Percentiles rank a stretch among this genome's conserved stretches.
Conservation (phyloP, 2,113 vertebrate species). For the Phylloscopus whistleri region DNA sequence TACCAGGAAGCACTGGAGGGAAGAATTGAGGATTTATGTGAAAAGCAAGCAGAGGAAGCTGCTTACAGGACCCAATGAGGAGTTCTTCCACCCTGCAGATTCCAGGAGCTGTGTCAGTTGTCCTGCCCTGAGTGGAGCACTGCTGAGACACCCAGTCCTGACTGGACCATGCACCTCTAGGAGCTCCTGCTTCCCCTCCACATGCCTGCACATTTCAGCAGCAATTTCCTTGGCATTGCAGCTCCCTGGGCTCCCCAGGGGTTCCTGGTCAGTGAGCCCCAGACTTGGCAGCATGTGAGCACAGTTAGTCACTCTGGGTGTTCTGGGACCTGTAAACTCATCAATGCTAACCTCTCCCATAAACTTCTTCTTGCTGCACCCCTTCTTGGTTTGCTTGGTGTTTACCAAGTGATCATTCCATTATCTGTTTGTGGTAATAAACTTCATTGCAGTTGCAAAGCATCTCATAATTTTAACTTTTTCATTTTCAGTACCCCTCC, state of each 20-base stretch:
- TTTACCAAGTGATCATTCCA: background rate
- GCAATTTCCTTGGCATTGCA: background rate
- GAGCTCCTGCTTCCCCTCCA: background rate
- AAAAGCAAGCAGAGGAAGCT: background rate
- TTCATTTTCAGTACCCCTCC: background rate
- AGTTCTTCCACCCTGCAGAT: background rate
- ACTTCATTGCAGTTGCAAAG: background rate
- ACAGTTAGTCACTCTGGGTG: background rate
- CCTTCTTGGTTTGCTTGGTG: background rate
- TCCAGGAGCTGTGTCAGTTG: background rate
- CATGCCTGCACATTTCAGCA: background rate
- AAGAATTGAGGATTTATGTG: background rate
- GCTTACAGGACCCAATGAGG: background rate
- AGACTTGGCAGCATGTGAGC: accelerated
- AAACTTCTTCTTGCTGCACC: background rate
- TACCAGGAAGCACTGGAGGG: background rate
- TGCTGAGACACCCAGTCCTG: background rate
- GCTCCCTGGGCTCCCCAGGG: background rate
- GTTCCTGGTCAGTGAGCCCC: background rate
- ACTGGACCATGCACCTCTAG: background rate
- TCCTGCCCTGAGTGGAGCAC: background rate
- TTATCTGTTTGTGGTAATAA: background rate
- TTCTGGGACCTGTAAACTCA: background rate
- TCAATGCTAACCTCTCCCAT: background rate
- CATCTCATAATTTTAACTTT: background rate